Conservation (phyloP, 2,888 invertebrate genomes). For the Aspidapion aeneum region DNA sequence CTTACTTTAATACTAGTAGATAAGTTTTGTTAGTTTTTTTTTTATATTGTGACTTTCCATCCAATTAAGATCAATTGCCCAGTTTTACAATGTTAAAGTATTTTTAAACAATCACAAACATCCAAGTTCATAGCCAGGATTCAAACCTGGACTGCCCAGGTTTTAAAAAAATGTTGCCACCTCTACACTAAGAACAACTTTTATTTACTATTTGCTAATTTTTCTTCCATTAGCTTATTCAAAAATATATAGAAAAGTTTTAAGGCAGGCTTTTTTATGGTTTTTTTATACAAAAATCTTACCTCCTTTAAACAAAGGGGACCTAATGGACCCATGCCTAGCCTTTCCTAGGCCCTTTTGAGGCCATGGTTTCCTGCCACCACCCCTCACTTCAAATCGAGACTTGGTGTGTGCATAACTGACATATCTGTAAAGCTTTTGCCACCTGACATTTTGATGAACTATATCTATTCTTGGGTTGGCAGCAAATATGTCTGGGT, state of each 20-base stretch:
- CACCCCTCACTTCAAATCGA: conserved; percentile 83
- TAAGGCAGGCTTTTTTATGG: no score
- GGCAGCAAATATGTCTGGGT: conserved; percentile 82
- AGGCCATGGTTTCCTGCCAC: conserved; percentile 94
- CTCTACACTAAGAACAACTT: no score
- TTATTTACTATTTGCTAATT: no score
- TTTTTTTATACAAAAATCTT: not conserved
- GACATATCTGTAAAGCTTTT: conserved; percentile 74
- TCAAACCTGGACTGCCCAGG: no score
- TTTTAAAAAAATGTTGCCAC: no score
- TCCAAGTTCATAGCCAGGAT: no score
- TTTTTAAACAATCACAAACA: no score
- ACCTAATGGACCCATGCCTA: conserved; percentile 88
- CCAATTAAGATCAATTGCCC: not conserved
- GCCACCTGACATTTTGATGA: conserved; percentile 85
- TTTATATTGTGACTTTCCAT: no score
- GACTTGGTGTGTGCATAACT: conserved; percentile 75
- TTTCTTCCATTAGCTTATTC: no score
- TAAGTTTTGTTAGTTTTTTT: no score
- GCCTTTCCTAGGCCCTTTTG: conserved; percentile 87
- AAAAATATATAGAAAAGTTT: no score
- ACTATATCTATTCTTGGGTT: conserved; percentile 85
- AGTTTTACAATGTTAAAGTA: not conserved
- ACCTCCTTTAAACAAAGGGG: conserved; percentile 77
- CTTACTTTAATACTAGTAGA: not conserved